Evolutionary conservation across 2,113 vertebrate genomes (phyloP).

Genomic region (Cromileptes altivelis): DNA sequence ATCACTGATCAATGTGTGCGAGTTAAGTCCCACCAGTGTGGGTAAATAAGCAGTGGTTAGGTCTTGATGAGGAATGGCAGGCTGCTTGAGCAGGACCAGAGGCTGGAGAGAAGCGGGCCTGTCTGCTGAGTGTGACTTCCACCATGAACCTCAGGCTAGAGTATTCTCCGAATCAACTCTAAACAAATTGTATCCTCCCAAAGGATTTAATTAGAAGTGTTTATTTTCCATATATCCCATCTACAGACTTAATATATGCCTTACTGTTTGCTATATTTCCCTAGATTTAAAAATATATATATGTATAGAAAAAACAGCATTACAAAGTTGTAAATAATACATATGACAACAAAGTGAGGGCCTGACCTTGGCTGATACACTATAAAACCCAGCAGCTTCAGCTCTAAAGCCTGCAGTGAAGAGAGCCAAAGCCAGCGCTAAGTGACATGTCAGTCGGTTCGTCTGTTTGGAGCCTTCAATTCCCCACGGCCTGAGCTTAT

Average conservation of each 20-base stretch:
- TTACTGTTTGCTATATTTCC: conserved; percentile 3
- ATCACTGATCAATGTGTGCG: conserved; percentile 70
- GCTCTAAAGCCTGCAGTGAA: conserved; percentile 73
- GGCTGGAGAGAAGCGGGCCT: conserved; percentile 48
- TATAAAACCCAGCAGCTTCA: conserved; percentile 60
- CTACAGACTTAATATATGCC: not conserved
- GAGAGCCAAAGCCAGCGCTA: conserved; percentile 78
- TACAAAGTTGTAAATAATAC: conserved; percentile 45
- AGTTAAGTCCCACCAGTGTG: conserved; percentile 66
- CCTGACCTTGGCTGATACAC: conserved; percentile 46
- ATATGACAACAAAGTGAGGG: conserved; percentile 61
- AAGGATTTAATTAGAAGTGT: conserved; percentile 1
- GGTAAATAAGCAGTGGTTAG: conserved; percentile 80
- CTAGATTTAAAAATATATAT: conserved; percentile 32
- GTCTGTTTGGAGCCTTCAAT: conserved; percentile 81
- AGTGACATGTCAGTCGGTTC: conserved; percentile 82
- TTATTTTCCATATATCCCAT: not conserved
- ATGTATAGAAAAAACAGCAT: not conserved
- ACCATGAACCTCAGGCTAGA: conserved; percentile 46
- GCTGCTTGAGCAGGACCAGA: conserved; percentile 40
- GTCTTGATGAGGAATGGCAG: conserved; percentile 80
- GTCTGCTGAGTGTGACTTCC: conserved; percentile 57
- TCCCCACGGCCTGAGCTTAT: conserved; percentile 81
- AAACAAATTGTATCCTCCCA: conserved; percentile 18
- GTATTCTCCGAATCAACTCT: conserved; percentile 26